Base-by-base conservation (phyloP, 2,888 invertebrate genomes). In the Sepioteuthis lessoniana region DNA sequence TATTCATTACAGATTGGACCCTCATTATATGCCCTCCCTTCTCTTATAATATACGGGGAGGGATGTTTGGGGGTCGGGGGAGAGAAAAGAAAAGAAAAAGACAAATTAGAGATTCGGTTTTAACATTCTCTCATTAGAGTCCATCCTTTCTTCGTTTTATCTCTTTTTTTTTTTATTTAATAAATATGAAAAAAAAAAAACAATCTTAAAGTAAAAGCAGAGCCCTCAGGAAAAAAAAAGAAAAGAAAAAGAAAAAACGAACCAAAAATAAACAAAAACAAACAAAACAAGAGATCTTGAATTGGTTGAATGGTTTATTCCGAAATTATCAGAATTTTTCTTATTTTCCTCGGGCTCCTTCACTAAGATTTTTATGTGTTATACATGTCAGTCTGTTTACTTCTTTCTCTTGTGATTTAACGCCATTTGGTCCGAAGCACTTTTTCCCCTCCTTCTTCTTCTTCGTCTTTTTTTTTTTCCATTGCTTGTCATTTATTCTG, bases 381-480 rank as follows among this genome's bases (percentile, higher is more conserved):
- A n/a, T 76, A 76, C n/a, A 76, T n/a, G 16, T 76, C n/a, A 76
- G 76, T 76, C 76, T 76, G 76, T 76, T 76, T 76, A 76, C n/a
- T 76, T 42, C 28, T 46, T 28, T 92, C 91, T 92, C 47, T 46
- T 42, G 19, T 46, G 4, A 4, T 19, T 42, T 92, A 46, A 46
- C 28, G 46, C n/a, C 91, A 46, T 46, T 92, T 76, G 76, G 76
- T 76, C 76, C 76, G 76, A 76, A 42, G 31, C 42, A 4, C 46
- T 31, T 35, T 46, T 37, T 38, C n/a, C 21, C 92, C 28, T 16
- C 31, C 47, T 7, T 28, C 28, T 16, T 92, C n/a, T 31, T 25
- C 3, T 42, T 42, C 38, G n/a, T 37, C 35, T 42, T 91, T 4
- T 42, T 28, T 46, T 38, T 92, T 46, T 31, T 19, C n/a, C 19